Evolutionary conservation across 2,797 vertebrate species (phyloP).

Genomic region (Sebastes umbrosus): DNA sequence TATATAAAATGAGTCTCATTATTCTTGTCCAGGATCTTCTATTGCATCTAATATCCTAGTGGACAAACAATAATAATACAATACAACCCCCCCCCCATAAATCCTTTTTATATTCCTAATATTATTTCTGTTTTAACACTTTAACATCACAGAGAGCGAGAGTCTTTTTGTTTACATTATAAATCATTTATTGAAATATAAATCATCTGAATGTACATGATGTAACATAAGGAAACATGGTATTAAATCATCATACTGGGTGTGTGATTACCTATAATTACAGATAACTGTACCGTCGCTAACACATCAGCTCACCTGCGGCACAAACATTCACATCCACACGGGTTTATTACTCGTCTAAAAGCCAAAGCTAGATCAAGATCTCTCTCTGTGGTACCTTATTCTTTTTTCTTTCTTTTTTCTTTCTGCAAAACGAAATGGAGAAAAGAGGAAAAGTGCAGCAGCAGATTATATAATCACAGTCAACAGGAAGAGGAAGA

Average conservation of each 20-base stretch:
- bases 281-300: slow-evolving; percentile 75
- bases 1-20: neutral
- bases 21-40: neutral
- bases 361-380: slow-evolving; percentile 29
- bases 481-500: slow-evolving; percentile 85
- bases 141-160: neutral
- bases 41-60: neutral
- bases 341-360: slow-evolving; percentile 55
- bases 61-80: neutral
- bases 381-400: neutral
- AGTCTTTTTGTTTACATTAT: slow-evolving; percentile 72
- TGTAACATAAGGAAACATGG: slow-evolving; percentile 78
- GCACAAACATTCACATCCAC: slow-evolving; percentile 64
- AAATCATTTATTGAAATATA: slow-evolving; percentile 99
- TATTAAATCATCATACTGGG: slow-evolving; percentile 77
- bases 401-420: neutral
- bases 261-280: slow-evolving; percentile 75
- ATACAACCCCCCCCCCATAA: neutral
- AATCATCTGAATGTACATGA: slow-evolving; percentile 95
- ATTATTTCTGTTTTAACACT: neutral
- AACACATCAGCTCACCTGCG: slow-evolving; percentile 58
- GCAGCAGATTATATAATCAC: slow-evolving; percentile 90
- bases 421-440: slow-evolving; percentile 52
- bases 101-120: neutral
- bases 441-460: slow-evolving; percentile 90